Percentiles rank a stretch among this genome's conserved stretches.
phyloP scores from a whole-genome alignment of 2,113 vertebrate genomes.

The Morone saxatilis region DNA sequence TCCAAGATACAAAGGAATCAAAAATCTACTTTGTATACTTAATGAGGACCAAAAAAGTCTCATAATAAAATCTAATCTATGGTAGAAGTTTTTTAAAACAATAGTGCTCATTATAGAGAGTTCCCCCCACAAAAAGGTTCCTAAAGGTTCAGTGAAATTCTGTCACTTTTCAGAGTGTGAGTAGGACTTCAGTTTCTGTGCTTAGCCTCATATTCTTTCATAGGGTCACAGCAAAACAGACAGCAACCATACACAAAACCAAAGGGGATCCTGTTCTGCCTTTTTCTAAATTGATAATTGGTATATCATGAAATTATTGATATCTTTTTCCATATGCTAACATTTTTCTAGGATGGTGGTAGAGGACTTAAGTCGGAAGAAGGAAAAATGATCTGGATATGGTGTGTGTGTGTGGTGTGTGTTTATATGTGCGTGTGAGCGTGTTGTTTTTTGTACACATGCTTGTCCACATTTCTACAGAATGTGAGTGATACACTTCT shows the following conservation, averaged over 20 bases:
- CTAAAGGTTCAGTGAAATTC: background rate
- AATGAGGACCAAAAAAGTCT: background rate
- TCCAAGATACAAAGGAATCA: slow-evolving; percentile 9
- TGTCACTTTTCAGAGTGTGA: background rate
- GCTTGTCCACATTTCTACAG: slow-evolving; percentile 48
- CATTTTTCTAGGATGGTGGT: slow-evolving; percentile 74
- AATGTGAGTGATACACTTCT: slow-evolving; percentile 41
- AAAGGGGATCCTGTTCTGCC: slow-evolving; percentile 48
- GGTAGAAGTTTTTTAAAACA: background rate
- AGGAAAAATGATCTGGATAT: slow-evolving; percentile 64
- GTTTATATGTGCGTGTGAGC: slow-evolving; percentile 23
- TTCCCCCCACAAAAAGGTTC: background rate
- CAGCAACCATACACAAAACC: slow-evolving; percentile 41
- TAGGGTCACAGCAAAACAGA: slow-evolving; percentile 61
- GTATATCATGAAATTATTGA: slow-evolving; percentile 72
- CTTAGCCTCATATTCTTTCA: slow-evolving; percentile 21
- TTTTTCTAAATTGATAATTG: slow-evolving; percentile 74
- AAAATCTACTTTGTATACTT: background rate
- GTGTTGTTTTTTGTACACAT: slow-evolving; percentile 28
- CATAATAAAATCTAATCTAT: background rate
- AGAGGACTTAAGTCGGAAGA: slow-evolving; percentile 35
- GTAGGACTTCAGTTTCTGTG: slow-evolving; percentile 4
- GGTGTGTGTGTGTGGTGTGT: slow-evolving; percentile 26
- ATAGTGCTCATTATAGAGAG: background rate
- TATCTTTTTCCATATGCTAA: slow-evolving; percentile 80